Base-by-base conservation (phyloP, 2,888 invertebrate genomes). In the Saturnia pavonia region DNA sequence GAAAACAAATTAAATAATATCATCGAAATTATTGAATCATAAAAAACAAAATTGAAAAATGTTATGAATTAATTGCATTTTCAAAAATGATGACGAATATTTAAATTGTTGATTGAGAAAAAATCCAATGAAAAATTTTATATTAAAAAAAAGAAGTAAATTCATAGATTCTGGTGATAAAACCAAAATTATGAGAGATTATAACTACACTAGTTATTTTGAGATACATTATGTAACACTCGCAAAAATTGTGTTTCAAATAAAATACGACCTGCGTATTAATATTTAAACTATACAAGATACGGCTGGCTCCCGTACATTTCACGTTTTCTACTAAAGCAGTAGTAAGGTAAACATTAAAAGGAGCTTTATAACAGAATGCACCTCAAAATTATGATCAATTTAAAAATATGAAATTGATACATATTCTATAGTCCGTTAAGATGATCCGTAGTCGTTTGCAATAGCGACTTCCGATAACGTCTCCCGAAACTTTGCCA, bases 91-190 rank as follows among this genome's bases (percentile, higher is more conserved):
- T 76, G 82, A 86, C 82, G 65, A 87, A 60, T 3, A 60, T 27
- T 57, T 54, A 14, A 57, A 57, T 25, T 8, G n/a, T 51, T 22
- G 11, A 60, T 27, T 25, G 27, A 3, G 7, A 14, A 65, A 65
- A 40, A 40, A 65, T 51, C 91, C 91, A 91, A 91, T 91, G 90
- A 91, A 91, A 91, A 91, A 85, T 84, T 80, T 72, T 82, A 68
- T 48, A n/a, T n/a, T n/a, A n/a, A n/a, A n/a, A 40, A 68, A 45
- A 48, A 34, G 4, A 34, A 63, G 19, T 34, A 65, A 40, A n/a
- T 40, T 9, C 9, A 25, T 25, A 19, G 12, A 57, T 11, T 75
- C 72, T 75, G 69, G 70, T 70, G 60, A 27, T 63, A 27, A 34
- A 34, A 40, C 34, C 40, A 40, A 63, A 63, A 27, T 34, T 34